These are phyloP conservation scores for Cerastis leucographa DNA, from an alignment of 2,888 invertebrate species.

Conservation along the genomic window DNA sequence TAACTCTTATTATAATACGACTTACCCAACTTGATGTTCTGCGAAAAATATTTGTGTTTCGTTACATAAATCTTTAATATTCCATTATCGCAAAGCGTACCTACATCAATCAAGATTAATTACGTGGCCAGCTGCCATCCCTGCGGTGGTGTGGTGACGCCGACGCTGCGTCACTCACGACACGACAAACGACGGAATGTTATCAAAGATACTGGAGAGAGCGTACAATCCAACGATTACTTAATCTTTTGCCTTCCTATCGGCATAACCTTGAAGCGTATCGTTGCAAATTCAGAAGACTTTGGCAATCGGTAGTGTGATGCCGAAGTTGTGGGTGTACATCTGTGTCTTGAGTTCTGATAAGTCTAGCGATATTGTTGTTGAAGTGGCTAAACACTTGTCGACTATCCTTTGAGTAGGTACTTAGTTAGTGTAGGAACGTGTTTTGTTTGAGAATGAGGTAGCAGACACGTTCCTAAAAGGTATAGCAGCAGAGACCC, in stretches of 20 bases:
- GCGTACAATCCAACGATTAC: constrained; percentile 68
- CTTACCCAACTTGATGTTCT: not conserved
- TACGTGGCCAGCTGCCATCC: constrained; percentile 43
- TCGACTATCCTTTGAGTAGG: constrained; percentile 12
- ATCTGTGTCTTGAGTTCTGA: constrained; percentile 22
- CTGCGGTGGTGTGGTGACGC: constrained; percentile 38
- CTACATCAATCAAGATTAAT: constrained; percentile 10
- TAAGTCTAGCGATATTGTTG: constrained; percentile 24
- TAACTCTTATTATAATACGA: not conserved
- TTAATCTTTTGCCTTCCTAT: constrained; percentile 69
- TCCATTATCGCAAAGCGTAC: not conserved
- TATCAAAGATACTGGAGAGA: constrained; percentile 62
- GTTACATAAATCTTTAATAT: not conserved
- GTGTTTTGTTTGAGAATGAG: constrained; percentile 11
- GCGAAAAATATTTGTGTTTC: not conserved
- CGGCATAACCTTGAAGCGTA: constrained; percentile 63
- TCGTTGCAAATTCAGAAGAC: constrained; percentile 42
- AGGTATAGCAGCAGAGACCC: not conserved
- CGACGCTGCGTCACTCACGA: constrained; percentile 76
- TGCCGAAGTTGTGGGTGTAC: constrained; percentile 17
- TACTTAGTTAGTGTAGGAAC: not conserved
- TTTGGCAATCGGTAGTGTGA: constrained; percentile 28
- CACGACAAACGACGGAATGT: constrained; percentile 65
- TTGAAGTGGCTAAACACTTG: constrained; percentile 35
- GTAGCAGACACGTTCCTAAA: not conserved